Evolutionary conservation across 2,113 vertebrate genomes (phyloP), one percentile per base, ranked within the genome.

Genomic region (Helogale parvula): DNA sequence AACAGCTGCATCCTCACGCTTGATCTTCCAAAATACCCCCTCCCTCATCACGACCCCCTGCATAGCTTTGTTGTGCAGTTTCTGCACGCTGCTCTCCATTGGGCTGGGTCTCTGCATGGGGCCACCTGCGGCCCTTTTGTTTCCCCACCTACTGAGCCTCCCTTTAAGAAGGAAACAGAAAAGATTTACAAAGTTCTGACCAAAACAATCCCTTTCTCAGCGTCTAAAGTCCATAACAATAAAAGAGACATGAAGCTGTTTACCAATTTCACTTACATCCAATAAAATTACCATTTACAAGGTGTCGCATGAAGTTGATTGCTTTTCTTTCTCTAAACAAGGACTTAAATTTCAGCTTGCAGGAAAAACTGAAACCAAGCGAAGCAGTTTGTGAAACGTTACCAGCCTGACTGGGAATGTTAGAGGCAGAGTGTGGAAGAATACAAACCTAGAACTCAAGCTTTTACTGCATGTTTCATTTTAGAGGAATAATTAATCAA

Each of bases 401-500:
- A 19, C 68, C 23, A 38, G 63, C 45, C 7, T 1, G 77, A 60
- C 8, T 0, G 27, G 54, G 14, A 82, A 88, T 33, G 27, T 60
- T 15, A 50, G 69, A 94, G 68, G 35, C n/a, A 17, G 47, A 60
- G 31, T 16, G 38, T 72, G 47, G 65, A 52, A 72, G 82, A 88
- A 63, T 54, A 93, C 23, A 27, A 97, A 77, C 57, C 54, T 50
- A 21, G 16, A 85, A 82, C 52, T 9, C 11, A 81, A 87, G 63
- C 25, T 25, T 82, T 35, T 4, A 74, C 52, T 2, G 21, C 57
- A 60, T 60, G 57, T 66, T 95, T 93, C 52, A 66, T 93, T 88
- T 54, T 60, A 95, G 10, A 92, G 89, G 41, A 93, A 86, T 66
- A 83, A 95, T 93, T 97, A 86, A 90, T 89, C 86, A 93, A 89